These are phyloP conservation scores for Biston betularia DNA, from an alignment of 2,888 invertebrate genomes.

Conservation along the genomic window DNA sequence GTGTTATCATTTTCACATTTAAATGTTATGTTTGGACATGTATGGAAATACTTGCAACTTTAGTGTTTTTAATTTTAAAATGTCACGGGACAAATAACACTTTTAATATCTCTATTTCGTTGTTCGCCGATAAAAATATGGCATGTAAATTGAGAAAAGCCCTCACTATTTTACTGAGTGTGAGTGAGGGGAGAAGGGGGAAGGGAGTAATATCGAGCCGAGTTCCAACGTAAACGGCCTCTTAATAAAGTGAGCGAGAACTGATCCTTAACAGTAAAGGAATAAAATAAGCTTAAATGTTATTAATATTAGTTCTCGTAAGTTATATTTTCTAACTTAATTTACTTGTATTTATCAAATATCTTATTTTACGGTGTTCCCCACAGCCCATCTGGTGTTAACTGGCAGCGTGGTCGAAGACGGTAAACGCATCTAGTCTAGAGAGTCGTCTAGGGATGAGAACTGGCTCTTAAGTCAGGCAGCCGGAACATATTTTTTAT, in stretches of 20 bases:
- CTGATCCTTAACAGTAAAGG: background rate
- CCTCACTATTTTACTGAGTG: constrained; percentile 3
- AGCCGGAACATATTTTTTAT: too few species aligned
- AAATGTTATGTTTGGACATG: too few species aligned
- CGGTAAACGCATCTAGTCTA: too few species aligned
- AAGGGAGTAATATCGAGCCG: constrained; percentile 14
- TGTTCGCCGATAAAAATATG: background rate
- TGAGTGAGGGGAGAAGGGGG: constrained; percentile 5
- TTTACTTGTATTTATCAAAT: background rate
- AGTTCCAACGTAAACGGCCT: background rate
- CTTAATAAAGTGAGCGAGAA: background rate
- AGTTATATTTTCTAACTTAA: background rate
- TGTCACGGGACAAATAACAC: too few species aligned
- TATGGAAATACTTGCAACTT: too few species aligned
- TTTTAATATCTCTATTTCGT: background rate
- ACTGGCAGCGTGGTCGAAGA: too few species aligned
- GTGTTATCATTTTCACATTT: too few species aligned
- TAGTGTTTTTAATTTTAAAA: background rate
- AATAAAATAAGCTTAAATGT: background rate
- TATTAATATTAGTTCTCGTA: too few species aligned
- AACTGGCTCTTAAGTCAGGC: too few species aligned
- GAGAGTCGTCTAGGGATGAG: too few species aligned
- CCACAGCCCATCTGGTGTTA: too few species aligned
- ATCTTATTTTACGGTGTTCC: too few species aligned
- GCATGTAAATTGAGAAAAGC: constrained; percentile 14